Evolutionary conservation across 2,113 vertebrate species (phyloP), one percentile per base, ranked within the genome.

Genomic region (Alethe diademata): DNA sequence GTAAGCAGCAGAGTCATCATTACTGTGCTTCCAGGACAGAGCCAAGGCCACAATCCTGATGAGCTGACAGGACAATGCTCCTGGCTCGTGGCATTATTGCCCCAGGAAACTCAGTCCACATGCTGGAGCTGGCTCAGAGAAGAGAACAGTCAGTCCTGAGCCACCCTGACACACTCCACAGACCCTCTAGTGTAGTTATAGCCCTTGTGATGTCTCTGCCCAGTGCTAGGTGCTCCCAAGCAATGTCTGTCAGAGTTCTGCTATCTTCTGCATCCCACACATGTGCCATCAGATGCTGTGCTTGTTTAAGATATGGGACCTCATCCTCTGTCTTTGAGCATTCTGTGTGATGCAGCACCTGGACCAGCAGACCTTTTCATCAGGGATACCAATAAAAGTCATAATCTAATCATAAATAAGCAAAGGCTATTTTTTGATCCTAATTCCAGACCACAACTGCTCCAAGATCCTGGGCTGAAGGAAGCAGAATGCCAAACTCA

Each of bases 221-320:
- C 50, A 33, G 24, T 6, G 48, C 56, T 58, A 31, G 43, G 26
- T 43, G n/a, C 28, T 85, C 42, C 48, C 64, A 53, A 40, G 18
- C 8, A 62, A 24, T 20, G 25, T 10, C 6, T 10, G 20, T 53
- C 53, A 48, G 53, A 48, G 24, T 26, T 78, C 48, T 24, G 9
- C 35, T 45, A 0, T 16, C 38, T 72, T 33, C 29, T 78, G 57
- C 2, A 2, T 29, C 65, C 38, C 33, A 64, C 14, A 4, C 2
- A 1, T 14, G 31, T 43, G 38, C 35, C 28, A 18, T 6, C 2
- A 3, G n/a, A 47, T 38, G 18, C 47, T 53, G 53, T 29, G 10
- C 47, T 85, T 24, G 22, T 29, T 42, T 8, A 2, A 5, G 6
- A 2, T 17, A 19, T 0, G 0, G 64, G 36, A 24, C 0, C 0